Conservation (phyloP, 2,888 invertebrate genomes). For the Tetranychus truncatus region DNA sequence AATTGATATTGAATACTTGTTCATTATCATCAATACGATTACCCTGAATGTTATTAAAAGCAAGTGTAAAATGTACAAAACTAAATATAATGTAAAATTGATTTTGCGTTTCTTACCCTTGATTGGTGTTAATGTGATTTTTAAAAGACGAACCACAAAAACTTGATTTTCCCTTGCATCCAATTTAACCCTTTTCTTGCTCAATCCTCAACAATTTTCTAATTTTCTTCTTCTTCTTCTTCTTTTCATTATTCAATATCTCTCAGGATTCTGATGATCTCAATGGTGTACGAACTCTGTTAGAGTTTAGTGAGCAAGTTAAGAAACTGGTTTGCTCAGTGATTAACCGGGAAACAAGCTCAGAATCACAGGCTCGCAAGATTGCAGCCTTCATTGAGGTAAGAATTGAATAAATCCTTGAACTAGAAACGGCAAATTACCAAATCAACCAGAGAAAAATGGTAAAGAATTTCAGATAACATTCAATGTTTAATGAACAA, state of each 20-base stretch:
- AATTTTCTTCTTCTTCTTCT: neutral
- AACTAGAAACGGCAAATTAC: neutral
- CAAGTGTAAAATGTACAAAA: too few species aligned
- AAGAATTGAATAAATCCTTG: neutral
- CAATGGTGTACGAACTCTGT: constrained; percentile 12
- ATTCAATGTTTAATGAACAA: too few species aligned
- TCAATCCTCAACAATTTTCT: neutral
- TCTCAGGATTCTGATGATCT: neutral
- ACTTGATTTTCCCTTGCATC: too few species aligned
- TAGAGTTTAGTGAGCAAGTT: constrained; percentile 14
- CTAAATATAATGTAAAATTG: too few species aligned
- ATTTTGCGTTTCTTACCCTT: too few species aligned
- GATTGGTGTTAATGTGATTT: too few species aligned
- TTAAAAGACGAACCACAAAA: too few species aligned
- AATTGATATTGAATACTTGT: neutral
- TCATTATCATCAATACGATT: neutral
- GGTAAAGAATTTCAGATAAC: too few species aligned
- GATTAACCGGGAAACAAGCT: constrained; percentile 11
- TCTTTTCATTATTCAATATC: neutral
- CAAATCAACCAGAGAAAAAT: too few species aligned
- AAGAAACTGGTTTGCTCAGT: constrained; percentile 11
- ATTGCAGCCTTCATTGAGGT: constrained; percentile 18
- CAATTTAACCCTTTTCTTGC: neutral
- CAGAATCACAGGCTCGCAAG: constrained; percentile 12
- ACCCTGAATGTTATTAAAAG: neutral